phyloP scores from a whole-genome alignment of 2,113 vertebrate species.

The Electrona antarctica region DNA sequence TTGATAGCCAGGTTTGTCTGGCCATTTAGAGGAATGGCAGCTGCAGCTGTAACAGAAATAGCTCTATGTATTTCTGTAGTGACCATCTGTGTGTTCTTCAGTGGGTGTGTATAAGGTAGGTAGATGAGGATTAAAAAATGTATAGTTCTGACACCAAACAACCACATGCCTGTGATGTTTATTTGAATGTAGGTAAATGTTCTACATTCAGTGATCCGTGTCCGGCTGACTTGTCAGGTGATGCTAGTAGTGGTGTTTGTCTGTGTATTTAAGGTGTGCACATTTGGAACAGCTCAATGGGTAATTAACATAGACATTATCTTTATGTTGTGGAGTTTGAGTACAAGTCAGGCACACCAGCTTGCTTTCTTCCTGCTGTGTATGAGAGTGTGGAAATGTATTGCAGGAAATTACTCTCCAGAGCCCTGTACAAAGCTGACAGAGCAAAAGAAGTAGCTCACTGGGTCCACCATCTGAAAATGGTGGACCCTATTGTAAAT shows the following conservation, averaged over 20 bases:
- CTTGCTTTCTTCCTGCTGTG: neutral
- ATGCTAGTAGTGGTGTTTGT: slow-evolving; percentile 9
- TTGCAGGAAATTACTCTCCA: neutral
- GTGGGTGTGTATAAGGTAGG: neutral
- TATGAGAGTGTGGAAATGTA: neutral
- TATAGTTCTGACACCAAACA: neutral
- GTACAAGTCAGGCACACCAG: neutral
- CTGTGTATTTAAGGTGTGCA: slow-evolving; percentile 39
- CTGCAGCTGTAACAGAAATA: slow-evolving; percentile 17
- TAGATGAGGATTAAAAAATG: slow-evolving; percentile 3
- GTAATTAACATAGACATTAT: slow-evolving; percentile 20
- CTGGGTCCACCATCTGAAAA: no score
- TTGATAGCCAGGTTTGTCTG: neutral
- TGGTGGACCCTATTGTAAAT: no score
- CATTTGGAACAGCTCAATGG: slow-evolving; percentile 14
- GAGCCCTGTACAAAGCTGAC: neutral
- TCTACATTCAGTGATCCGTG: no score
- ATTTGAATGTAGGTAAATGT: neutral
- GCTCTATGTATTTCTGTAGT: neutral
- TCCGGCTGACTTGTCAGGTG: neutral
- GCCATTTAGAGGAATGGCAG: slow-evolving; percentile 25
- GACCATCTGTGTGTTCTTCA: neutral
- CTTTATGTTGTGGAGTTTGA: slow-evolving; percentile 9
- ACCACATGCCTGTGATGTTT: neutral
- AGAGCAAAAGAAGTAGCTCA: neutral